phyloP scores from a whole-genome alignment of 2,113 vertebrate species.

The Strix aluco region DNA sequence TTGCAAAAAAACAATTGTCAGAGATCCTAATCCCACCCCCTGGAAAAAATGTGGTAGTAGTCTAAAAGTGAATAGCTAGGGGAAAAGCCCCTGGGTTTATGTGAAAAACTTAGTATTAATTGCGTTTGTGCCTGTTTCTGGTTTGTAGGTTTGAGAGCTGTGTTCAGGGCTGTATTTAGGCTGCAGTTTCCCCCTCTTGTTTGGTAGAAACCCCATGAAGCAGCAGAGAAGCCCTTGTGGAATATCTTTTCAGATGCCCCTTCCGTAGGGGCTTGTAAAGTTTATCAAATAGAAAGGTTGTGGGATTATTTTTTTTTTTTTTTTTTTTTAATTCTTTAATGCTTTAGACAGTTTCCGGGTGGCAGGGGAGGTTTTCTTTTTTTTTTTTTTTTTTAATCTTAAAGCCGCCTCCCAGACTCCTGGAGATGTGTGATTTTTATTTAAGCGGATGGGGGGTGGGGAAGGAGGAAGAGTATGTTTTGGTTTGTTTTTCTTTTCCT shows the following conservation, averaged over 20 bases:
- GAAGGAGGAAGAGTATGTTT: not conserved
- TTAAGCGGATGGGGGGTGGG: not conserved
- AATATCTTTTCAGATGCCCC: not conserved
- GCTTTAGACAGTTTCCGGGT: constrained; percentile 14
- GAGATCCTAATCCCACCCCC: constrained; percentile 44
- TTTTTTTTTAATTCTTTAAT: not conserved
- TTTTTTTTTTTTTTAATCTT: not conserved
- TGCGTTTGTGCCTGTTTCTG: not conserved
- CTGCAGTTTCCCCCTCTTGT: not conserved
- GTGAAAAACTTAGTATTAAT: constrained; percentile 7
- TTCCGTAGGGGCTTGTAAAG: not conserved
- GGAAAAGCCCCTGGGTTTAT: not conserved
- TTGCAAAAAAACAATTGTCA: constrained; percentile 31
- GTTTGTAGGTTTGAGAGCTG: not conserved
- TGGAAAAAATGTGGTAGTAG: constrained; percentile 12
- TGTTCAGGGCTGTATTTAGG: not conserved
- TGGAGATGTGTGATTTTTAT: not conserved
- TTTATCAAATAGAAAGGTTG: not conserved
- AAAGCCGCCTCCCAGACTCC: not conserved
- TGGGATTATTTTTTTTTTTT: not conserved
- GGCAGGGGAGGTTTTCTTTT: not conserved
- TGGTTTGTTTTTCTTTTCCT: not conserved
- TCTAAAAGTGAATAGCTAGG: not conserved
- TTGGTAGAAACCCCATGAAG: constrained; percentile 11
- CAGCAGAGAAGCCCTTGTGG: not conserved